A percentile compares a stretch with the other conserved stretches of the same genome.
These are phyloP conservation scores for Chlorops oryzae DNA, from an alignment of 1,140 invertebrate species.

Conservation along the genomic window DNA sequence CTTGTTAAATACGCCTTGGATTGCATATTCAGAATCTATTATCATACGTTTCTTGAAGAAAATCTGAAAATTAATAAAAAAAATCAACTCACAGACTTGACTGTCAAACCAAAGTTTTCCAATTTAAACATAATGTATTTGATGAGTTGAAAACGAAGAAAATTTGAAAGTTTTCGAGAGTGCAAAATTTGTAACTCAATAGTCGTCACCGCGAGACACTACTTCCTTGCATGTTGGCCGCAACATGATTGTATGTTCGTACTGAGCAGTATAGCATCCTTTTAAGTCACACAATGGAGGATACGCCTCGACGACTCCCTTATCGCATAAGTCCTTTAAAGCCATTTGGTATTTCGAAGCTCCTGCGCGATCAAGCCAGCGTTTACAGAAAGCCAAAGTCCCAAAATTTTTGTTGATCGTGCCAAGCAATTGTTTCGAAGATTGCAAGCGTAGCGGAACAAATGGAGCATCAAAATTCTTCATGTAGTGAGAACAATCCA, in stretches of 20 bases:
- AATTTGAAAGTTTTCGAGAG: too few species aligned
- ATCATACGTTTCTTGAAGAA: too few species aligned
- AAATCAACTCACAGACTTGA: too few species aligned
- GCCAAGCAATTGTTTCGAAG: constrained; percentile 87
- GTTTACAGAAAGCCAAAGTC: constrained; percentile 96
- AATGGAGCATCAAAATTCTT: constrained; percentile 95
- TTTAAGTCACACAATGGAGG: constrained; percentile 97
- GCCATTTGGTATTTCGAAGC: constrained; percentile 98
- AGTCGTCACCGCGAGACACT: constrained; percentile 92
- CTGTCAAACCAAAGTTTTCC: too few species aligned
- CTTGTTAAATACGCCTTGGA: too few species aligned
- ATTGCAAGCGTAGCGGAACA: constrained; percentile 82
- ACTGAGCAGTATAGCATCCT: constrained; percentile 98
- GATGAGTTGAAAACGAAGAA: too few species aligned
- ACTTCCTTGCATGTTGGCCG: constrained; percentile 98
- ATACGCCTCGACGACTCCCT: constrained; percentile 92
- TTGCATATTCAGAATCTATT: too few species aligned
- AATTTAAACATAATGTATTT: too few species aligned
- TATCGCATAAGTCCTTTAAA: constrained; percentile 96
- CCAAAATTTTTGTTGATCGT: constrained; percentile 98
- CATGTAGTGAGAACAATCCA: constrained; percentile 99
- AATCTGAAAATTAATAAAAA: too few species aligned
- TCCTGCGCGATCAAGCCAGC: constrained; percentile 95
- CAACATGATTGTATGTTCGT: constrained; percentile 96
- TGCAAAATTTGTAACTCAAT: constrained; percentile 60